phyloP scores from a whole-genome alignment of 2,797 vertebrate genomes.

The Chromis chromis region DNA sequence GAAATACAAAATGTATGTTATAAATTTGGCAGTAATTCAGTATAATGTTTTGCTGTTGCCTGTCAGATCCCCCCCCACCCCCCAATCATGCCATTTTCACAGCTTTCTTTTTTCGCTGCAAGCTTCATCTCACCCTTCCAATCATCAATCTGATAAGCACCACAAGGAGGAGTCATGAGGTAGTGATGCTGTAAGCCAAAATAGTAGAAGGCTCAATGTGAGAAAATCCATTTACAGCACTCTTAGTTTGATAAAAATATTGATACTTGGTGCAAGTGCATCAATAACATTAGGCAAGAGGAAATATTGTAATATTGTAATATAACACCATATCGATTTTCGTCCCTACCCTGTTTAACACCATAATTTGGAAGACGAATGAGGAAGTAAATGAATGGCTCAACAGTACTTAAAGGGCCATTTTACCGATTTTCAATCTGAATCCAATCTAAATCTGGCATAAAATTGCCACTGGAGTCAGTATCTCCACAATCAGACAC shows the following conservation, averaged over 20 bases:
- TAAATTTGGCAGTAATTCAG: background rate
- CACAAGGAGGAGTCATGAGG: slow-evolving; percentile 55
- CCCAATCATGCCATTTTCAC: background rate
- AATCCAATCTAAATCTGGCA: slow-evolving; percentile 38
- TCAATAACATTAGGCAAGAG: slow-evolving; percentile 59
- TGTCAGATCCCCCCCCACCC: background rate
- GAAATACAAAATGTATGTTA: slow-evolving; percentile 6
- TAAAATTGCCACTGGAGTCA: slow-evolving; percentile 5
- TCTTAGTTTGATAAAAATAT: slow-evolving; percentile 67
- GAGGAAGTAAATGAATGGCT: slow-evolving; percentile 53
- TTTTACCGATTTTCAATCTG: slow-evolving; percentile 61
- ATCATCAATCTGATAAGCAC: slow-evolving; percentile 56
- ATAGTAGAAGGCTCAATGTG: slow-evolving; percentile 39
- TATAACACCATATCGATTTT: slow-evolving; percentile 69
- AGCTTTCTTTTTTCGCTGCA: background rate
- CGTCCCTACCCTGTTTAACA: slow-evolving; percentile 56
- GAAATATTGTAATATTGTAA: slow-evolving; percentile 67
- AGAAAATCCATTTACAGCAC: slow-evolving; percentile 66
- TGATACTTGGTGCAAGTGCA: slow-evolving; percentile 59
- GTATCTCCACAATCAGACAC: background rate
- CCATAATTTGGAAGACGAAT: slow-evolving; percentile 61
- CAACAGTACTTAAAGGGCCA: slow-evolving; percentile 50
- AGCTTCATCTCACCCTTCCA: slow-evolving; percentile 32
- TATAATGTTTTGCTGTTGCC: slow-evolving; percentile 5
- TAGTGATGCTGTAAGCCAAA: slow-evolving; percentile 44